Percentiles rank a stretch among this genome's conserved stretches.
phyloP scores from a whole-genome alignment of 2,113 vertebrate species.

The Limanda limanda region DNA sequence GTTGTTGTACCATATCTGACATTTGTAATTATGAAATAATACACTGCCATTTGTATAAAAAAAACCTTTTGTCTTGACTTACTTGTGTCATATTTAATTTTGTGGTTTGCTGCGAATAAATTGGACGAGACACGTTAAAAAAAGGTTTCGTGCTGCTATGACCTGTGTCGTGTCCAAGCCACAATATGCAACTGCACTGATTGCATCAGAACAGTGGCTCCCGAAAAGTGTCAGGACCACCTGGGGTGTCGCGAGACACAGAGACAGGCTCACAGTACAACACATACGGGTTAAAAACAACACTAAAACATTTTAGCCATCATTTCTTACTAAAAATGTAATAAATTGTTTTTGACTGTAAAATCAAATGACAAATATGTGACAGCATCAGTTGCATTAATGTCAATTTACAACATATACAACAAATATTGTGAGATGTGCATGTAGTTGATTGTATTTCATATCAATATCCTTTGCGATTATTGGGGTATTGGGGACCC shows the following conservation, averaged over 20 bases:
- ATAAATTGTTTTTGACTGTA: too few species aligned
- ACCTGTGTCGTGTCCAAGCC: background rate
- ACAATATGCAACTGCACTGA: background rate
- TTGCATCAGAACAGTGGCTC: background rate
- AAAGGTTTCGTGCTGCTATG: background rate
- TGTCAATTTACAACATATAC: background rate
- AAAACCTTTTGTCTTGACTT: conserved; percentile 63
- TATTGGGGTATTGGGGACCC: too few species aligned
- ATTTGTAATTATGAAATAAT: conserved; percentile 90
- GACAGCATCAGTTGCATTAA: background rate
- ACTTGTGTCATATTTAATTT: conserved; percentile 40
- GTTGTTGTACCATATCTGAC: conserved; percentile 85
- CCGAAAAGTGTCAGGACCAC: too few species aligned
- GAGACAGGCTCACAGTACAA: too few species aligned
- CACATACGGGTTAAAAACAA: too few species aligned
- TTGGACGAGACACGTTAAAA: too few species aligned
- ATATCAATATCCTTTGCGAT: background rate
- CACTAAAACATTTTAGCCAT: background rate
- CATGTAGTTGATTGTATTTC: background rate
- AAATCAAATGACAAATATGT: too few species aligned
- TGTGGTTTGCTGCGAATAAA: background rate
- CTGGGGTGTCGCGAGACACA: too few species aligned
- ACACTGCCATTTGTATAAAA: conserved; percentile 85
- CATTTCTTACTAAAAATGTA: background rate
- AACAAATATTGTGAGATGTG: background rate